Percentiles rank a stretch among this genome's conserved stretches.
Evolutionary conservation across 2,113 vertebrate genomes (phyloP).

Genomic region (Pogonocichla stellata): DNA sequence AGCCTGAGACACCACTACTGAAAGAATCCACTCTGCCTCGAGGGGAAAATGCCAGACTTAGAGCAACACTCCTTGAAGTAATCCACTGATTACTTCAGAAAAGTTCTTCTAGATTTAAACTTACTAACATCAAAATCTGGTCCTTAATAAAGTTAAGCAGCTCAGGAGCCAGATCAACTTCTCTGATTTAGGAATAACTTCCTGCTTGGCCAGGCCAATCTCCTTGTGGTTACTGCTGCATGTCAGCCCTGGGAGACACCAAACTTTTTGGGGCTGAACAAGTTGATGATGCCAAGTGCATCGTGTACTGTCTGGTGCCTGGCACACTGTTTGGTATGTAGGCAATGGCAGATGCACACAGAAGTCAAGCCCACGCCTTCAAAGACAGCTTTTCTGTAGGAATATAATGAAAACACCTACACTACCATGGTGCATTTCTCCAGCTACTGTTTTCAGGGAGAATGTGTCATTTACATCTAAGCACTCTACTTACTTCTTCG

Average conservation of each 20-base stretch:
- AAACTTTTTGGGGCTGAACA: neutral
- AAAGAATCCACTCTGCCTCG: neutral
- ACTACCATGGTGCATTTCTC: neutral
- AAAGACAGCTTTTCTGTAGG: slow-evolving; percentile 7
- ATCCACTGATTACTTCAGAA: neutral
- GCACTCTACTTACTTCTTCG: neutral
- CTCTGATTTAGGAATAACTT: neutral
- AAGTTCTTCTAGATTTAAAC: neutral
- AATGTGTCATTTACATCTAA: neutral
- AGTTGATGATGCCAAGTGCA: neutral
- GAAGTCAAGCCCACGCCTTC: neutral
- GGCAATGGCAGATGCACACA: neutral
- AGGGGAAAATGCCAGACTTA: neutral
- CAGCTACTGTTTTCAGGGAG: neutral
- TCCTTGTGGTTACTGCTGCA: neutral
- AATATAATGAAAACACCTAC: slow-evolving; percentile 8
- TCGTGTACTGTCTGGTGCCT: neutral
- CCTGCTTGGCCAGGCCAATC: neutral
- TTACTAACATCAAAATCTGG: neutral
- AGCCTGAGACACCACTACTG: neutral
- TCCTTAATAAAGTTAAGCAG: neutral
- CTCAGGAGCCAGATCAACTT: neutral
- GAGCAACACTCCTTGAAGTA: neutral
- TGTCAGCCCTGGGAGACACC: neutral
- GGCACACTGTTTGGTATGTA: neutral